These are phyloP conservation scores for Ectobius pallidus DNA, from an alignment of 2,888 invertebrate genomes.

Conservation along the genomic window DNA sequence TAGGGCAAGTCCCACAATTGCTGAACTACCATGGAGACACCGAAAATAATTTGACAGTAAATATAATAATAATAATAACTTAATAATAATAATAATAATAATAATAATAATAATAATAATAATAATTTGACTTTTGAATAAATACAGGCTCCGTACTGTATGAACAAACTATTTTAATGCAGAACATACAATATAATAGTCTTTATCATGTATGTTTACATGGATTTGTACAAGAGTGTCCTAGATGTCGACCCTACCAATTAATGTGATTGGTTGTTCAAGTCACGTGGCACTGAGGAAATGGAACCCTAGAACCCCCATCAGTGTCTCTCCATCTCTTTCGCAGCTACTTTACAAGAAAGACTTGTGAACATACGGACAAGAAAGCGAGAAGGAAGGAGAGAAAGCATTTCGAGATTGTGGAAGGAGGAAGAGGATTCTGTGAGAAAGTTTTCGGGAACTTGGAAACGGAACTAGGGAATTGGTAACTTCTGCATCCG, in stretches of 20 bases:
- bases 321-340: slow-evolving; percentile 17
- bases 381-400: neutral
- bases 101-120: too few relatives aligned
- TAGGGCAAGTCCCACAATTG: too few relatives aligned
- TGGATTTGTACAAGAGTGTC: neutral
- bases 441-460: neutral
- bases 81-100: too few relatives aligned
- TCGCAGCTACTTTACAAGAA: neutral
- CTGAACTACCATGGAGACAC: too few relatives aligned
- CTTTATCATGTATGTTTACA: too few relatives aligned
- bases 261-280: slow-evolving; percentile 42
- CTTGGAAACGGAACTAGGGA: neutral
- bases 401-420: too few relatives aligned
- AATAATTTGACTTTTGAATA: too few relatives aligned
- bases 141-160: too few relatives aligned
- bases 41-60: too few relatives aligned
- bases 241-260: slow-evolving; percentile 39
- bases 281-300: slow-evolving; percentile 41
- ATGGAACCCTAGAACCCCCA: slow-evolving; percentile 36
- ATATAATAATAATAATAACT: too few relatives aligned
- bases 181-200: too few relatives aligned
- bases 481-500: neutral
- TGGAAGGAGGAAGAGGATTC: neutral
- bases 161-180: too few relatives aligned
- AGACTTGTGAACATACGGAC: neutral